Evolutionary conservation across 2,888 invertebrate species (phyloP), one percentile per base, ranked within the genome.

Genomic region (Spisula solida): DNA sequence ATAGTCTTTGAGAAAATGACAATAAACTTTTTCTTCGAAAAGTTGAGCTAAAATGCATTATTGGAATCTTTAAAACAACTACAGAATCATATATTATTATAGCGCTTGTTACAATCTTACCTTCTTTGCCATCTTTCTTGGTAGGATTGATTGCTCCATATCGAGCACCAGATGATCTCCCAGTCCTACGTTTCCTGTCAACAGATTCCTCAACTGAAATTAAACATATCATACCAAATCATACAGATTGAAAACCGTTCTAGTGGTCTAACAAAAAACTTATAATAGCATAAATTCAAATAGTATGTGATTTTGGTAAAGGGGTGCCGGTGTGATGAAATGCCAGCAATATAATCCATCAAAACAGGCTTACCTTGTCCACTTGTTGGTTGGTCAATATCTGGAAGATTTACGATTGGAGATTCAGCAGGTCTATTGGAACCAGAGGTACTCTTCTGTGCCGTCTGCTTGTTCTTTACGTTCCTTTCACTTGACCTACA

Each of bases 101-200:
- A 14, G 51, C 12, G 4, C 16, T 14, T 51, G 51, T 51, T 51
- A 51, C 51, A 51, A 51, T 51, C 4, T 51, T 25, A 84, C 84
- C 78, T 56, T 85, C 89, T 85, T 86, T 88, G 31, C 80, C 60
- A 18, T 90, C 88, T 34, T 90, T 90, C 56, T 88, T 87, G 4
- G 89, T 81, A 14, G 91, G 88, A n/a, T 87, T 90, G 29, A 89
- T 47, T 34, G 48, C 56, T 4, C 92, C 92, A 81, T 88, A 91
- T 34, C 92, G 85, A n/a, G 91, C 91, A 29, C 75, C 92, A n/a
- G 92, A 88, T 16, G 92, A 92, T 51, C 92, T 75, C 2, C 92
- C 92, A 34, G 86, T 82, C 66, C 92, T 80, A 55, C 83, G 90
- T 84, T 92, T 90, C 80, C 87, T 90, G 1, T 79, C 79, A 16